Conservation (phyloP, 2,888 invertebrate genomes). For the Chelonus formosanus region DNA sequence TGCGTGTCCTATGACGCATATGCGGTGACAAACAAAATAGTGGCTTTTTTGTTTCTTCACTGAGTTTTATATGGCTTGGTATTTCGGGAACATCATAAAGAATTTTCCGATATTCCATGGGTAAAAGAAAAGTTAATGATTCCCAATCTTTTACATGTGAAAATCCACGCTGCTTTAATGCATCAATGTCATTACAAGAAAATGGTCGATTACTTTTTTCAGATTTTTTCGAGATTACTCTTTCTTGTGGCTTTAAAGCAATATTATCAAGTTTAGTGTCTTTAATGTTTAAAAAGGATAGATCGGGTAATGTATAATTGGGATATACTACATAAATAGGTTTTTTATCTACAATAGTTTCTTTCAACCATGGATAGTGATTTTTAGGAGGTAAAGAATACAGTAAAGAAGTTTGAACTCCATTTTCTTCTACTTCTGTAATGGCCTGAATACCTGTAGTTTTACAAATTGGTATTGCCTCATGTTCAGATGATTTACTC, state of each 20-base stretch:
- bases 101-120: slow-evolving; percentile 82
- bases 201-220: slow-evolving; percentile 71
- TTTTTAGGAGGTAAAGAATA: slow-evolving; percentile 57
- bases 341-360: slow-evolving; percentile 66
- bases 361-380: slow-evolving; percentile 50
- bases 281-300: slow-evolving; percentile 75
- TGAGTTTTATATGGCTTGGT: slow-evolving; percentile 71
- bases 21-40: slow-evolving; percentile 54
- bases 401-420: slow-evolving; percentile 59
- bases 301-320: slow-evolving; percentile 87
- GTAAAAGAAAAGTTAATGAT: slow-evolving; percentile 86
- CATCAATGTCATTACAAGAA: slow-evolving; percentile 84
- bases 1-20: slow-evolving; percentile 67
- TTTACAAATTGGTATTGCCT: slow-evolving; percentile 46
- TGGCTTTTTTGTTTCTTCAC: slow-evolving; percentile 68
- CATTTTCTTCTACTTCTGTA: slow-evolving; percentile 58
- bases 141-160: slow-evolving; percentile 93
- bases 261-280: slow-evolving; percentile 71
- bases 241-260: slow-evolving; percentile 75
- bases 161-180: slow-evolving; percentile 81
- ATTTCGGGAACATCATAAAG: slow-evolving; percentile 83
- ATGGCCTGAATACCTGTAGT: slow-evolving; percentile 56
- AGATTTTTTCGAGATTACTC: slow-evolving; percentile 63
- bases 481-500: slow-evolving; percentile 32
- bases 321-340: slow-evolving; percentile 92